Base-by-base conservation (phyloP, 2,113 vertebrate genomes). In the Calyptomena viridis region DNA sequence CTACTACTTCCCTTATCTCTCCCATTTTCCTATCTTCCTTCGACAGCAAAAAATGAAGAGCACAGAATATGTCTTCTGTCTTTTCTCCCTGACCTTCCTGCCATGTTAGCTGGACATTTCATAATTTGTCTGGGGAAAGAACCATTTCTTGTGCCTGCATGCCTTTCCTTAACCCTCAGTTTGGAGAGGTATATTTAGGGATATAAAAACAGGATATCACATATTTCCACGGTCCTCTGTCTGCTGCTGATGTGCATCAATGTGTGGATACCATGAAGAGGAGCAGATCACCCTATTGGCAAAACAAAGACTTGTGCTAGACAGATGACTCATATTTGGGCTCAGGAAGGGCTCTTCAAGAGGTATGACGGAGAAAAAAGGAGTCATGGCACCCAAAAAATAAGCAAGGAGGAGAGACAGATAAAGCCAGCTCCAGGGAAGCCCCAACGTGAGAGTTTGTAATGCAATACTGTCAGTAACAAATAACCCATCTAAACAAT, bases 241-340 rank as follows among this genome's bases (percentile, higher is more conserved):
- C 33, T 2, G 3, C 5, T 35, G 25, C 50, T 90, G 68, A 28
- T 40, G n/a, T 40, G 20, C 53, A 25, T 28, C 50, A 42, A 17
- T 1, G 2, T 47, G 35, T 44, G 49, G 16, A 47, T 14, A 55
- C 7, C 49, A 23, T 1, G 28, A 64, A 58, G 56, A 74, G 50
- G n/a, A 89, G 11, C 18, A 58, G 37, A 19, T 24, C 42, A 67
- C 4, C 4, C 16, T 42, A 5, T 0, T 4, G 6, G 12, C 22
- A 49, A 78, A 90, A 33, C 16, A 56, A 50, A 74, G 23, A 55
- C 27, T 55, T 47, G 42, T 78, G 49, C n/a, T 39, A 30, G 52
- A 24, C 11, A 71, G 22, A 11, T 0, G 2, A 68, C 6, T 15
- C 27, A 40, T 18, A 24, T 0, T 0, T 50, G 22, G 21, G 30